A percentile compares a stretch with the other conserved stretches of the same genome.
Evolutionary conservation across 2,888 invertebrate species (phyloP).

Genomic region (Stictocephala bisonia): DNA sequence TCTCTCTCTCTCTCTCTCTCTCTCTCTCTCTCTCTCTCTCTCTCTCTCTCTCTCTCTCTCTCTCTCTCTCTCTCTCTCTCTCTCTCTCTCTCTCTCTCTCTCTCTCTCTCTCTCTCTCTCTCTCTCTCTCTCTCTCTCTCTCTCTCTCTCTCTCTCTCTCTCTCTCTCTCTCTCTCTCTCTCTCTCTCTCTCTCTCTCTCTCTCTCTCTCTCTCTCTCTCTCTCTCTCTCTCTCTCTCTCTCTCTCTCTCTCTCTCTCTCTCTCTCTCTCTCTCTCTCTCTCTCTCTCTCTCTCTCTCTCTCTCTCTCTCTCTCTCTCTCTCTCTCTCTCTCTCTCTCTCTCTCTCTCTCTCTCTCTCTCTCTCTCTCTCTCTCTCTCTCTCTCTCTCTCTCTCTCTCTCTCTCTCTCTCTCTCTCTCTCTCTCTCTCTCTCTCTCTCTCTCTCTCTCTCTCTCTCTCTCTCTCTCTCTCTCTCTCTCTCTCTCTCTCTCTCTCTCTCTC

Average conservation of each 20-base stretch:
- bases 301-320: slow-evolving; percentile 23
- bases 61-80: slow-evolving; percentile 21
- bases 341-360: slow-evolving; percentile 11
- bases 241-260: slow-evolving; percentile 23
- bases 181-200: slow-evolving; percentile 23
- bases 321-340: slow-evolving; percentile 19
- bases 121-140: slow-evolving; percentile 23
- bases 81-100: slow-evolving; percentile 19
- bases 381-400: slow-evolving; percentile 19
- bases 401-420: too few relatives aligned
- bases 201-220: slow-evolving; percentile 19
- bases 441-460: not conserved
- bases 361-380: slow-evolving; percentile 23
- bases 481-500: not conserved
- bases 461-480: not conserved
- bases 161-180: slow-evolving; percentile 11
- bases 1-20: not conserved
- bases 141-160: slow-evolving; percentile 19
- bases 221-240: slow-evolving; percentile 11
- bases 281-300: slow-evolving; percentile 11
- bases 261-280: slow-evolving; percentile 19
- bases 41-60: not conserved
- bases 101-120: slow-evolving; percentile 11
- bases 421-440: not conserved
- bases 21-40: not conserved